phyloP scores from a whole-genome alignment of 2,888 invertebrate species.

The Bursaphelenchus okinawaensis region DNA sequence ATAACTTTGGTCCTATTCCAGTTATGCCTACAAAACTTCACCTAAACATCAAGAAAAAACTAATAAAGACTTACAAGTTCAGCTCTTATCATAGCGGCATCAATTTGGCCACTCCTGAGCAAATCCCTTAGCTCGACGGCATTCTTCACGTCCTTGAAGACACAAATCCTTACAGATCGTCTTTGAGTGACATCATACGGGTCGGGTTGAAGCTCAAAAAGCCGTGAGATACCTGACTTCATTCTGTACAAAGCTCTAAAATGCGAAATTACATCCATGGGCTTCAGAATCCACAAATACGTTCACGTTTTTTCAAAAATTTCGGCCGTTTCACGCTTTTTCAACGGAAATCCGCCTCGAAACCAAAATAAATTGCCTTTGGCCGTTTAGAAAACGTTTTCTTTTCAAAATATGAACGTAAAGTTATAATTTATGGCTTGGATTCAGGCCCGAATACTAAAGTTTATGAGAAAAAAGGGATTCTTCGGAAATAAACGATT shows the following conservation, averaged over 20 bases:
- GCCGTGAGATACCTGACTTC: slow-evolving; percentile 45
- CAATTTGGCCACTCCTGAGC: slow-evolving; percentile 44
- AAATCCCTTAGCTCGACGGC: slow-evolving; percentile 42
- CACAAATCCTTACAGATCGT: slow-evolving; percentile 36
- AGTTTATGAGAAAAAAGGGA: background rate
- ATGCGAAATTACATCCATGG: too few relatives aligned
- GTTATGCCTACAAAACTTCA: too few relatives aligned
- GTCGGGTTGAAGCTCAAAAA: slow-evolving; percentile 55
- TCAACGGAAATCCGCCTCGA: background rate
- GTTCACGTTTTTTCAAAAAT: background rate
- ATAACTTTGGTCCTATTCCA: background rate
- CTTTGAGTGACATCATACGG: slow-evolving; percentile 50
- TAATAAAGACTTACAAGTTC: slow-evolving; percentile 41
- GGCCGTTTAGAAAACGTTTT: background rate
- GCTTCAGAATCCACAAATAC: too few relatives aligned
- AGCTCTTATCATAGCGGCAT: slow-evolving; percentile 52
- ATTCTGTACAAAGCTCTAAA: slow-evolving; percentile 21
- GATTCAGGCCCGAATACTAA: background rate
- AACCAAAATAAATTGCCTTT: background rate
- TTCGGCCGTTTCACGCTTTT: background rate
- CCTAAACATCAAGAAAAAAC: background rate
- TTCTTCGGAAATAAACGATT: background rate
- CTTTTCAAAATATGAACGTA: too few relatives aligned
- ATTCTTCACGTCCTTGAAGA: slow-evolving; percentile 51
- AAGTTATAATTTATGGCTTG: background rate